Evolutionary conservation across 2,888 invertebrate genomes (phyloP), one percentile per base, ranked within the genome.

Genomic region (Beris morrisii): DNA sequence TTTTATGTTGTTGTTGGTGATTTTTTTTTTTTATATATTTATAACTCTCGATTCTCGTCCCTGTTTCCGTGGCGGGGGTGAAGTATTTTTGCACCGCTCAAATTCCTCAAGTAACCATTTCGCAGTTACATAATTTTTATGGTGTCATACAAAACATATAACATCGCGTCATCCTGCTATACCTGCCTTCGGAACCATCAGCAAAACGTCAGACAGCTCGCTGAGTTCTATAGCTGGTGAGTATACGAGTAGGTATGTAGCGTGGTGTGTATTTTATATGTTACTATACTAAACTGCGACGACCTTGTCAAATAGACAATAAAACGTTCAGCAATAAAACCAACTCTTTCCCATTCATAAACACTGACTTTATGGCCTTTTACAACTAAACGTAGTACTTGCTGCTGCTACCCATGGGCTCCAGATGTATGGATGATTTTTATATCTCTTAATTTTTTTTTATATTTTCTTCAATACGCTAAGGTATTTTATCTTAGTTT

Each of bases 291-390:
- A 63, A 65, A 57, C 45, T 67, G 67, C 67, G 69, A 67, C 69
- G 69, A 69, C 69, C 69, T 69, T 69, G 69, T 67, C 69, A 67
- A 65, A 69, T 67, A 69, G 69, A 69, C 65, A 69, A 69, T 69
- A 69, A 69, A 69, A 67, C 48, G 64, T 61, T 54, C 38, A 59
- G 65, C 61, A 65, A 65, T 67, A 69, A 69, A 69, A 69, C 61
- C 65, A 67, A 67, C 67, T 67, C 65, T 69, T 69, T 69, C 57
- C 53, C 69, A 69, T 69, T 69, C 69, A 69, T 69, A 69, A 69
- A 69, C 67, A 58, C 57, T 58, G 65, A 65, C 48, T 69, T 69
- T 69, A 69, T 67, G 46, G 69, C 52, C 58, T 64, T 64, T 65
- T 69, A 65, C 65, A 66, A 68, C 65, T 68, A 66, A 68, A 68